Percentiles rank a stretch among this genome's conserved stretches.
Evolutionary conservation across 2,888 invertebrate genomes (phyloP).

Genomic region (Andrena haemorrhoa): DNA sequence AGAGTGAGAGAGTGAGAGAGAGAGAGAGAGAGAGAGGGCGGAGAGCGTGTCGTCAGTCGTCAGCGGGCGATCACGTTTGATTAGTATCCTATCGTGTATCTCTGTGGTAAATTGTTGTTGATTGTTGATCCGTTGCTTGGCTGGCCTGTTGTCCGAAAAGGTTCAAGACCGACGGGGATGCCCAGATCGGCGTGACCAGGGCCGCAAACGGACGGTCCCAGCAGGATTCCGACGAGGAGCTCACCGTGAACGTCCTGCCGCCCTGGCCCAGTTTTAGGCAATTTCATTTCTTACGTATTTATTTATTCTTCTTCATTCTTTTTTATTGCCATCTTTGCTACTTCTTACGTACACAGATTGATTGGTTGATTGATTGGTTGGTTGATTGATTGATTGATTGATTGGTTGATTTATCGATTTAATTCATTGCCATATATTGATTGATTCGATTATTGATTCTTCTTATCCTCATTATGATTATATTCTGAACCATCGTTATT

Average conservation of each 20-base stretch:
- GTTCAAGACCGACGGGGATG: slow-evolving; percentile 84
- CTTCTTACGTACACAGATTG: slow-evolving; percentile 73
- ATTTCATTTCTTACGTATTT: slow-evolving; percentile 85
- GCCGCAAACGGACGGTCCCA: slow-evolving; percentile 79
- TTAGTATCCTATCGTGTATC: slow-evolving; percentile 48
- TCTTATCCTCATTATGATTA: slow-evolving; percentile 61
- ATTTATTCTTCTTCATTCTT: slow-evolving; percentile 80
- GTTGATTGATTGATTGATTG: slow-evolving; percentile 56
- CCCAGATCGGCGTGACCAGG: slow-evolving; percentile 82
- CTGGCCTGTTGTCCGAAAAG: slow-evolving; percentile 83
- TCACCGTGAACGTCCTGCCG: slow-evolving; percentile 85
- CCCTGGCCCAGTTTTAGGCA: slow-evolving; percentile 85
- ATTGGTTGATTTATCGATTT: slow-evolving; percentile 31
- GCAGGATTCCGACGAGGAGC: slow-evolving; percentile 84
- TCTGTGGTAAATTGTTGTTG: slow-evolving; percentile 75
- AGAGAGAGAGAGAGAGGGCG: slow-evolving; percentile 4
- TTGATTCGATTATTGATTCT: slow-evolving; percentile 62
- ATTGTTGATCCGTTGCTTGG: slow-evolving; percentile 84
- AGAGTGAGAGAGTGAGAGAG: slow-evolving; percentile 13
- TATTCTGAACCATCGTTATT: slow-evolving; percentile 58
- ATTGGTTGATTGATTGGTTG: slow-evolving; percentile 60
- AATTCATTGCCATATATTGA: slow-evolving; percentile 56
- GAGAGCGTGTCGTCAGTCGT: slow-evolving; percentile 22
- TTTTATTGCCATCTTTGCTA: slow-evolving; percentile 75
- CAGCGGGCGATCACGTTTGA: slow-evolving; percentile 47